A percentile compares a stretch with the other conserved stretches of the same genome.
Conservation (phyloP, 2,888 invertebrate species). For the Torymus aiolomorphi region DNA sequence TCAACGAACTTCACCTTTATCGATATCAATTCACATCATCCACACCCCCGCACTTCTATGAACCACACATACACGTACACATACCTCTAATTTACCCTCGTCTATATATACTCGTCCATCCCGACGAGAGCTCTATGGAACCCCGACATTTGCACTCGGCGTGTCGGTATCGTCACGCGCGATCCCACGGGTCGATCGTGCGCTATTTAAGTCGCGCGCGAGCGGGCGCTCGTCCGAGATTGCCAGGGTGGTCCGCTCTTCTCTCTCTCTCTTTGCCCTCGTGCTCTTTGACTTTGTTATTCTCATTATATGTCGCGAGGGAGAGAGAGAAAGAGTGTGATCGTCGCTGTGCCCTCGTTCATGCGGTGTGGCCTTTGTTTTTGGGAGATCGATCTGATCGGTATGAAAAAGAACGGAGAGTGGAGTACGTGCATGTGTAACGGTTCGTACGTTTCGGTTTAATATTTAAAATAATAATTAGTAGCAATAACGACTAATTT, state of each 20-base stretch:
- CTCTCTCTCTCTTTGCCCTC: background rate
- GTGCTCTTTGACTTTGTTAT: constrained; percentile 42
- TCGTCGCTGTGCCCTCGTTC: background rate
- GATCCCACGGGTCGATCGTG: constrained; percentile 38
- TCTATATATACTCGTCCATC: background rate
- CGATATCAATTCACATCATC: no score
- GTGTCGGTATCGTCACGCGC: background rate
- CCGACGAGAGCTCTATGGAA: background rate
- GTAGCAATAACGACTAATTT: no score
- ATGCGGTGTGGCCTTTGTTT: background rate
- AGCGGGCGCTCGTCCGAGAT: background rate
- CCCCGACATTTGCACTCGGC: constrained; percentile 31
- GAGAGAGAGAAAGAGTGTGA: background rate
- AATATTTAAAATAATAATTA: no score
- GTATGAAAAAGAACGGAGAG: background rate
- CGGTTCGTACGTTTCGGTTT: no score
- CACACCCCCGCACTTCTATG: no score
- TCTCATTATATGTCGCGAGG: constrained; percentile 41
- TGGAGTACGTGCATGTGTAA: no score
- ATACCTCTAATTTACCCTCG: background rate
- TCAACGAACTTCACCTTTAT: no score
- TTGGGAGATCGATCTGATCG: background rate
- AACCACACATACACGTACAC: constrained; percentile 1
- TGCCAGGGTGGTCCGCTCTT: constrained; percentile 40
- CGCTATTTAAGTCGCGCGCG: background rate